A percentile compares a stretch with the other conserved stretches of the same genome.
Evolutionary conservation across 2,888 invertebrate genomes (phyloP).

Genomic region (Ichneumon xanthorius): DNA sequence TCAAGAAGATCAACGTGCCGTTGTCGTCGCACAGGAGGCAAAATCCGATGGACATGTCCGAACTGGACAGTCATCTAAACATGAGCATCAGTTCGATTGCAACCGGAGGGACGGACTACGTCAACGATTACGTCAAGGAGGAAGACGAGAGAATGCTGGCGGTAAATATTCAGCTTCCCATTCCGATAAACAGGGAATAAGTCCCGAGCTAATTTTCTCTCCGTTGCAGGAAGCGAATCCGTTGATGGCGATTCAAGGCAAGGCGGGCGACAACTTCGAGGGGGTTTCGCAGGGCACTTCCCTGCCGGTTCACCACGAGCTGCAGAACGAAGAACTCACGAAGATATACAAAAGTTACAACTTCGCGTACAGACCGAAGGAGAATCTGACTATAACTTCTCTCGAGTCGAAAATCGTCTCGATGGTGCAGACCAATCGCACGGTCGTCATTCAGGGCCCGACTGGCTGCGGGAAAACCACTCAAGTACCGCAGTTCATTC

Average conservation of each 20-base stretch:
- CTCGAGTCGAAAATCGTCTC: conserved; percentile 88
- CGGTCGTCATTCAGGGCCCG: conserved; percentile 94
- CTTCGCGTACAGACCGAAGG: conserved; percentile 77
- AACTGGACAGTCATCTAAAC: conserved; percentile 49
- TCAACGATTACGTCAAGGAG: conserved; percentile 76
- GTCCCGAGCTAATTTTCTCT: conserved; percentile 12
- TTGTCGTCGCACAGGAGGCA: conserved; percentile 23
- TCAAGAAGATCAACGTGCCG: conserved; percentile 47
- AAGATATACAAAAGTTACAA: conserved; percentile 82
- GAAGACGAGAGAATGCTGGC: conserved; percentile 77
- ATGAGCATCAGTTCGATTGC: conserved; percentile 8
- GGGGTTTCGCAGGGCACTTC: conserved; percentile 78
- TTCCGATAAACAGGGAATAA: background rate
- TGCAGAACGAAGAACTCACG: conserved; percentile 70
- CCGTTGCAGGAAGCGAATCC: conserved; percentile 41
- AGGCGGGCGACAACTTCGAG: conserved; percentile 71
- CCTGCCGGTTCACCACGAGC: conserved; percentile 69
- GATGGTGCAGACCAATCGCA: conserved; percentile 89
- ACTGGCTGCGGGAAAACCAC: conserved; percentile 98
- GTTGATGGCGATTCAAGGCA: background rate
- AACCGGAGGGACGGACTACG: conserved; percentile 77
- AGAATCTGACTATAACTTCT: conserved; percentile 77
- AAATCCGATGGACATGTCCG: conserved; percentile 20
- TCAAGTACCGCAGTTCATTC: conserved; percentile 94
- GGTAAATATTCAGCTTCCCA: conserved; percentile 68